These are phyloP conservation scores for Caranx ignobilis DNA, from an alignment of 2,113 vertebrate genomes.

Conservation along the genomic window DNA sequence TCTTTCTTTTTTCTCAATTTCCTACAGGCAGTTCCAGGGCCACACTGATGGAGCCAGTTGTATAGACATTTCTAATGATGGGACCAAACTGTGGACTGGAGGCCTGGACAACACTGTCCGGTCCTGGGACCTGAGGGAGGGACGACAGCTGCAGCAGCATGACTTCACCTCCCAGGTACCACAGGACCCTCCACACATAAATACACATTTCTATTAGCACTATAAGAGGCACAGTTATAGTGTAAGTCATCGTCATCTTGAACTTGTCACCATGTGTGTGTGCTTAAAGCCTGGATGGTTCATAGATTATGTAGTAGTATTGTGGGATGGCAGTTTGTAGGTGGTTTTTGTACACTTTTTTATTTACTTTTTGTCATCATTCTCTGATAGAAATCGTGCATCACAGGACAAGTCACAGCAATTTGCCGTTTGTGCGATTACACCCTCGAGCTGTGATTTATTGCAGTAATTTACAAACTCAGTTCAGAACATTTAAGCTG, in stretches of 20 bases:
- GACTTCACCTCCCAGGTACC: conserved; percentile 97
- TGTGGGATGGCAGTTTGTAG: conserved; percentile 8
- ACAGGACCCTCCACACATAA: neutral
- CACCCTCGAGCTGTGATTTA: conserved; percentile 40
- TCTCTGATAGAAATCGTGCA: conserved; percentile 42
- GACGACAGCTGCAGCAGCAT: conserved; percentile 96
- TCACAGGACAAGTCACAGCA: conserved; percentile 26
- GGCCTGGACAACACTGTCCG: conserved; percentile 97
- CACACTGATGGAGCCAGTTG: conserved; percentile 97
- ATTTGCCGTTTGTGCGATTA: conserved; percentile 46
- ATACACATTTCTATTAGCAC: neutral
- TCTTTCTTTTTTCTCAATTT: neutral
- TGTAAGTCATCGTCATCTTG: too few relatives aligned
- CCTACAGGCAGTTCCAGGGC: conserved; percentile 93
- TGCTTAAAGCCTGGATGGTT: neutral
- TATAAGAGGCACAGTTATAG: neutral
- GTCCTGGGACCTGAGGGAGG: conserved; percentile 96
- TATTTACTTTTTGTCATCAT: conserved; percentile 15
- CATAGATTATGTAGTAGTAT: neutral
- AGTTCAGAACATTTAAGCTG: conserved; percentile 64
- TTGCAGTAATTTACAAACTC: conserved; percentile 59
- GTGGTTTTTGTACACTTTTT: neutral
- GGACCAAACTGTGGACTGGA: conserved; percentile 96
- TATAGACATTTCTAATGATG: conserved; percentile 96
- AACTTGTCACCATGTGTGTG: neutral